Conservation (phyloP, 2,113 vertebrate species). For the Oncorhynchus clarkii region DNA sequence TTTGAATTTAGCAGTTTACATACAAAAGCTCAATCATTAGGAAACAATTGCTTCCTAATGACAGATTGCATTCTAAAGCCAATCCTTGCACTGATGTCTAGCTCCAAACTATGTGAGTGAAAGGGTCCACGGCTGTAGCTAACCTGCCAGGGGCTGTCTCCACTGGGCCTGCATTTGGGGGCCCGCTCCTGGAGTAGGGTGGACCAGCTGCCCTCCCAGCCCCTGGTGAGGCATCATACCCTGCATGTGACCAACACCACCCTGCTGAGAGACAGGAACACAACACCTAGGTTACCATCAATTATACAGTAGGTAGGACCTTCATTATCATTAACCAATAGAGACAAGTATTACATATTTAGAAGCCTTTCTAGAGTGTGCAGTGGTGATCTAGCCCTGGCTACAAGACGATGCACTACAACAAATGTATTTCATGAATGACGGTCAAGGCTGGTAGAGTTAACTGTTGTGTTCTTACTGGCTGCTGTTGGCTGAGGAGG, state of each 20-base stretch:
- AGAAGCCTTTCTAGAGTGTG: no score
- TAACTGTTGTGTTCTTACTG: conserved; percentile 64
- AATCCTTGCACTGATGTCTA: background rate
- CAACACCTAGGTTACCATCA: no score
- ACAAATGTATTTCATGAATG: background rate
- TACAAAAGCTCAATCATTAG: no score
- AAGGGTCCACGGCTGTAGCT: background rate
- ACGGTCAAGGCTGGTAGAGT: background rate
- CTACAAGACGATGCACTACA: background rate
- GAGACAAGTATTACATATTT: no score
- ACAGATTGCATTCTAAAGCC: background rate
- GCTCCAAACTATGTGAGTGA: conserved; percentile 23
- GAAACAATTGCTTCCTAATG: no score
- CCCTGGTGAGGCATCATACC: conserved; percentile 82
- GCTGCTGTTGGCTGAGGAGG: conserved; percentile 89
- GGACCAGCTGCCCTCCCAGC: conserved; percentile 80
- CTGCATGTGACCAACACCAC: conserved; percentile 79
- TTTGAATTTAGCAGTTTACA: no score
- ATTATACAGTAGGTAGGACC: background rate
- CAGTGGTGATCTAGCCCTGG: no score
- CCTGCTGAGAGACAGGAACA: conserved; percentile 67
- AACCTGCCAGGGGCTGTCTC: conserved; percentile 80
- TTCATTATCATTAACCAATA: background rate
- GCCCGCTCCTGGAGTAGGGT: conserved; percentile 76
- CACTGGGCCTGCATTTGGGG: conserved; percentile 80